phyloP scores from a whole-genome alignment of 2,113 vertebrate genomes.

The Eudyptes chrysolophus region DNA sequence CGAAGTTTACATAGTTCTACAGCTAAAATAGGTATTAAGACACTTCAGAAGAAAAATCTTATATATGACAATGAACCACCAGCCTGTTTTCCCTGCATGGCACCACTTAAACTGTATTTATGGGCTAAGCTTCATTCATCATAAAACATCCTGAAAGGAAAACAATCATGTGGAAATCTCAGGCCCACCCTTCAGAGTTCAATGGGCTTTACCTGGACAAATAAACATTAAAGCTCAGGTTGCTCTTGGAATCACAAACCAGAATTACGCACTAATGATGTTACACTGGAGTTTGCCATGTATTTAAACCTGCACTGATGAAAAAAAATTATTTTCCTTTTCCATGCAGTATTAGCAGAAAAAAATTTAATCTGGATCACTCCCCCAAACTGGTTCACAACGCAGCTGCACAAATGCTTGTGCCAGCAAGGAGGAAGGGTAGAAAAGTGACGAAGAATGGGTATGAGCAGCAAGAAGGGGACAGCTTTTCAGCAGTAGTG shows the following conservation, averaged over 20 bases:
- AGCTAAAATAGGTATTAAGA: background rate
- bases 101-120: background rate
- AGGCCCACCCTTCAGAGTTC: background rate
- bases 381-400: accelerated
- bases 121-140: background rate
- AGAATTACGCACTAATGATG: accelerated
- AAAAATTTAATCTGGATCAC: background rate
- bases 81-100: background rate
- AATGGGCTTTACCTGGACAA: background rate
- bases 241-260: background rate
- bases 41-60: background rate
- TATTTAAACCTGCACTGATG: background rate
- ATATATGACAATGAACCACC: accelerated
- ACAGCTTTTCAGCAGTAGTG: accelerated
- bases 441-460: background rate
- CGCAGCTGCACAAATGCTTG: background rate
- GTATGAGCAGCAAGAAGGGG: background rate
- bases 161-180: background rate
- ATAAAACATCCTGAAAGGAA: background rate
- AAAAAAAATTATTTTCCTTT: background rate
- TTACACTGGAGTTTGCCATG: accelerated
- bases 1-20: background rate
- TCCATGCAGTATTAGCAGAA: background rate
- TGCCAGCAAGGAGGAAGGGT: background rate
- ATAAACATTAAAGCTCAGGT: background rate